Evolutionary conservation across 1,140 invertebrate genomes (phyloP).

Genomic region (Heliconius congener): DNA sequence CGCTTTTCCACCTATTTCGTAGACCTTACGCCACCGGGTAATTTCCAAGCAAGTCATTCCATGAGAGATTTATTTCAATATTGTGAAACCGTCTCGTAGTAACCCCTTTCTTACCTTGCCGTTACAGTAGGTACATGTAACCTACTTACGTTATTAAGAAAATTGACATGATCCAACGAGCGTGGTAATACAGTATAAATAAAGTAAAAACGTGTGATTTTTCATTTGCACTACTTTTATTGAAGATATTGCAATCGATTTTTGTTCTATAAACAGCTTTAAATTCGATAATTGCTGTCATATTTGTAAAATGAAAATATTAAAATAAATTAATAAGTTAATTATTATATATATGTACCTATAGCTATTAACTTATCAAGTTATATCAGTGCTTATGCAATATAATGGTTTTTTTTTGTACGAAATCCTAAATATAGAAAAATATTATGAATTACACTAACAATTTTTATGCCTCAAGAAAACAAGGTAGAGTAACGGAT

Average conservation of each 20-base stretch:
- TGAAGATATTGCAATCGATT: too few species aligned
- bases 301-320: too few species aligned
- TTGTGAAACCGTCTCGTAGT: slow-evolving; percentile 48
- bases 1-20: slow-evolving; percentile 75
- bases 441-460: neutral
- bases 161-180: neutral
- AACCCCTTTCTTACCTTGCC: slow-evolving; percentile 37
- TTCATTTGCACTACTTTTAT: neutral
- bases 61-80: slow-evolving; percentile 74
- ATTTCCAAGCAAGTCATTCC: slow-evolving; percentile 73
- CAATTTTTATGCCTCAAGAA: slow-evolving; percentile 11
- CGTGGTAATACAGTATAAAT: neutral
- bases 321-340: too few species aligned
- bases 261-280: too few species aligned
- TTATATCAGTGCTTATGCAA: too few species aligned
- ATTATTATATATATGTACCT: too few species aligned
- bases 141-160: slow-evolving; percentile 9
- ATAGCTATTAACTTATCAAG: too few species aligned
- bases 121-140: slow-evolving; percentile 16
- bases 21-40: slow-evolving; percentile 69
- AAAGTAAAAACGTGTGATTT: neutral
- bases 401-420: neutral
- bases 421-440: neutral
- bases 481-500: slow-evolving; percentile 46
- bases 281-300: too few species aligned